Evolutionary conservation across 2,888 invertebrate species (phyloP), one percentile per base, ranked within the genome.

Genomic region (Euzetes globulus): DNA sequence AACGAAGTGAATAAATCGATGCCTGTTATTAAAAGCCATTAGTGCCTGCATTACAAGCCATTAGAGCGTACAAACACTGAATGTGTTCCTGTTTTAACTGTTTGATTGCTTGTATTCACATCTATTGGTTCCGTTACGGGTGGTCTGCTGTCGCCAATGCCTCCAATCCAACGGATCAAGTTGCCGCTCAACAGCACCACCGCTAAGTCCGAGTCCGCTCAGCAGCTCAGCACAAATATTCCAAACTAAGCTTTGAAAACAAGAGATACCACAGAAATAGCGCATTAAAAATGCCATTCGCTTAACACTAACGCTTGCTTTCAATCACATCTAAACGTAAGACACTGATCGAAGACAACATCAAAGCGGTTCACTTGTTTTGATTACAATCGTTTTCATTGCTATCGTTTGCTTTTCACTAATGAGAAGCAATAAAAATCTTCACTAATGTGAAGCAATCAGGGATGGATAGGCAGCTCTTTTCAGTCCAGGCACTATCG

Each of bases 1-100:
- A 68, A 68, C 68, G 68, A 68, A 68, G 68, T 68, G 68, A 68
- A 68, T 68, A 65, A 65, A 65, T 29, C 65, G 33, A 65, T 60
- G 60, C 27, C 19, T 68, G 68, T 68, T 68, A 68, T 68, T 68
- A 68, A 68, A 68, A 68, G 68, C 68, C 68, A 68, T 45, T 45
- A 68, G 45, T 68, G 45, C 1, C 13, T n/a, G 45, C 68, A 68
- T 68, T 68, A 68, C 68, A 68, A 68, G 68, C 68, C 33, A 33
- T 33, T 33, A 33, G 33, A 33, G 33, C 33, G 7, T 4, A 33
- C 33, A 33, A 33, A 33, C 33, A 5, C 22, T 68, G 22, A 9
- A 19, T 68, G 68, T 68, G 68, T 68, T 68, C 68, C 68, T 68
- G 41, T 68, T 68, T 45, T 68, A 68, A 68, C 68, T 68, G 45